A percentile compares a stretch with the other conserved stretches of the same genome.
These are phyloP conservation scores for Mesitornis unicolor DNA, from an alignment of 2,113 vertebrate species.

Conservation along the genomic window DNA sequence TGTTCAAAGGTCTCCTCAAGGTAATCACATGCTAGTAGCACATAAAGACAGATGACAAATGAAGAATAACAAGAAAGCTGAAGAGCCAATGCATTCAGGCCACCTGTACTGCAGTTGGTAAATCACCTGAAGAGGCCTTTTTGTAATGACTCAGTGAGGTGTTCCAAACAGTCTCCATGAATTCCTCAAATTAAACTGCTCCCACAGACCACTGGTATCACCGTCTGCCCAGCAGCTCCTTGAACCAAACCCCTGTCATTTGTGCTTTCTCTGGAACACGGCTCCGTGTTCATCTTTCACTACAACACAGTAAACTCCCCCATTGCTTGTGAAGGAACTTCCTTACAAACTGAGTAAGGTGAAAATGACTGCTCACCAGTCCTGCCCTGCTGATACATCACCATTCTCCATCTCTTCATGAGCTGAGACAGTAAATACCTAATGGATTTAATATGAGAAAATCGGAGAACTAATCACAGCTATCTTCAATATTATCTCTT, in stretches of 20 bases:
- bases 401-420: neutral
- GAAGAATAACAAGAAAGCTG: neutral
- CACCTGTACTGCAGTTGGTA: neutral
- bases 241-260: accelerated
- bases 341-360: accelerated
- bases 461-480: neutral
- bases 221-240: neutral
- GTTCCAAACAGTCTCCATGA: neutral
- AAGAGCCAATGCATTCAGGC: neutral
- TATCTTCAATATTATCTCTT: neutral
- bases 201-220: accelerated
- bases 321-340: neutral
- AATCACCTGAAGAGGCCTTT: neutral
- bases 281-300: neutral
- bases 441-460: neutral
- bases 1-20: neutral
- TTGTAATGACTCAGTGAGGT: neutral
- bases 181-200: neutral
- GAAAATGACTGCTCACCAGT: neutral
- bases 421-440: neutral
- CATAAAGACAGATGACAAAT: neutral
- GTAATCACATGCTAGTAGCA: neutral
- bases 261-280: neutral
- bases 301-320: neutral
- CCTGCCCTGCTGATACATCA: neutral